Percentiles rank a stretch among this genome's conserved stretches.
Conservation (phyloP, 2,888 invertebrate species). For the Drepana falcataria region DNA sequence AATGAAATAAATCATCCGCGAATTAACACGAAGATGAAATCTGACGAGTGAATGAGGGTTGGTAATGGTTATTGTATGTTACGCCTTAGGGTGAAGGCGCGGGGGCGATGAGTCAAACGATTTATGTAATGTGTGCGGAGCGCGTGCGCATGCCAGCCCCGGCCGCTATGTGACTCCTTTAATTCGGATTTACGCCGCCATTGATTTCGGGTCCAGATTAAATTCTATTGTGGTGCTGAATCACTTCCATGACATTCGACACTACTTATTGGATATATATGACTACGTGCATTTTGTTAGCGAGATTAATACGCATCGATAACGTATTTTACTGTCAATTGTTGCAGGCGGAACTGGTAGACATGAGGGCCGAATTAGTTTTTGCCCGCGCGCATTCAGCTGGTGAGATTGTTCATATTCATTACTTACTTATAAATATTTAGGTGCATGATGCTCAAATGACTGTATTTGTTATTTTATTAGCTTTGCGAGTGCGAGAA, state of each 20-base stretch:
- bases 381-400: conserved; percentile 80
- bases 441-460: too few relatives aligned
- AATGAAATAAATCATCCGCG: conserved; percentile 30
- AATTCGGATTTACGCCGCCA: conserved; percentile 62
- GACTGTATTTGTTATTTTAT: too few relatives aligned
- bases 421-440: not conserved
- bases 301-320: conserved; percentile 26
- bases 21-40: conserved; percentile 31
- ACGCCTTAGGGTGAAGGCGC: conserved; percentile 11
- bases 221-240: conserved; percentile 52
- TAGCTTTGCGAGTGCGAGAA: too few relatives aligned
- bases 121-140: conserved; percentile 50
- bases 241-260: conserved; percentile 48
- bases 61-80: conserved; percentile 7
- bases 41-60: conserved; percentile 36
- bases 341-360: conserved; percentile 86
- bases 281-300: conserved; percentile 37
- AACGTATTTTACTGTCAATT: conserved; percentile 27
- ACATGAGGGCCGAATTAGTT: conserved; percentile 85
- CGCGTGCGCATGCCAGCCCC: conserved; percentile 15
- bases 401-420: conserved; percentile 36
- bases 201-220: conserved; percentile 49
- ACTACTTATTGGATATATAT: conserved; percentile 50
- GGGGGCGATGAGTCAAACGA: conserved; percentile 54
- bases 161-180: conserved; percentile 30